Conservation (phyloP, 2,797 vertebrate species). For the Enteromius argenteus region DNA sequence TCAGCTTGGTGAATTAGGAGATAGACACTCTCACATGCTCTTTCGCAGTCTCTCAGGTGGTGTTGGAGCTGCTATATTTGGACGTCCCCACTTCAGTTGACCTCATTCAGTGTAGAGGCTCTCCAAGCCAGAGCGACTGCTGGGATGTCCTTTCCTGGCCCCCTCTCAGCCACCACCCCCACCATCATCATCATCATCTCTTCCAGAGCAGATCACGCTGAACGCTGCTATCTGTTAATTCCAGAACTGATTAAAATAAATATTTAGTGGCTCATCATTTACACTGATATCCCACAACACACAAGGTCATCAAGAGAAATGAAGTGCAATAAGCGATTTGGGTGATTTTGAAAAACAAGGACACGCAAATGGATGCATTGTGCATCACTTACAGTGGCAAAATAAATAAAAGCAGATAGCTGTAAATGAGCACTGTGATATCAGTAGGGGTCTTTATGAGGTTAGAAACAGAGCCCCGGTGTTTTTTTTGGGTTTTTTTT, state of each 20-base stretch:
- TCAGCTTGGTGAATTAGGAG: conserved; percentile 23
- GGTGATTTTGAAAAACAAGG: background rate
- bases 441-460: conserved; percentile 32
- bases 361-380: background rate
- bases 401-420: conserved; percentile 39
- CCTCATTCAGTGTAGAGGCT: conserved; percentile 51
- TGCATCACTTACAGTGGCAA: background rate
- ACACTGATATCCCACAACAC: background rate
- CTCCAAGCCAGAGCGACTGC: conserved; percentile 20
- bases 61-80: conserved; percentile 49
- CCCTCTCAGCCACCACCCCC: background rate
- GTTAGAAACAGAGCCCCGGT: conserved; percentile 16
- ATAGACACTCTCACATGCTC: background rate
- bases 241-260: conserved; percentile 10
- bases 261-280: background rate
- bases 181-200: background rate
- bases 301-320: conserved; percentile 5
- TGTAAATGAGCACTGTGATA: conserved; percentile 40
- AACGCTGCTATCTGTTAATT: background rate
- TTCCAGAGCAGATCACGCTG: background rate
- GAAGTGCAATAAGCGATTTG: conserved; percentile 10
- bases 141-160: conserved; percentile 24
- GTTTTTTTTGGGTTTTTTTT: background rate
- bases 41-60: conserved; percentile 37
- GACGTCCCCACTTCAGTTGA: conserved; percentile 51